Percentiles rank a stretch among this genome's conserved stretches.
These are phyloP conservation scores for Papilio glaucus DNA, from an alignment of 1,140 invertebrate genomes.

Conservation along the genomic window DNA sequence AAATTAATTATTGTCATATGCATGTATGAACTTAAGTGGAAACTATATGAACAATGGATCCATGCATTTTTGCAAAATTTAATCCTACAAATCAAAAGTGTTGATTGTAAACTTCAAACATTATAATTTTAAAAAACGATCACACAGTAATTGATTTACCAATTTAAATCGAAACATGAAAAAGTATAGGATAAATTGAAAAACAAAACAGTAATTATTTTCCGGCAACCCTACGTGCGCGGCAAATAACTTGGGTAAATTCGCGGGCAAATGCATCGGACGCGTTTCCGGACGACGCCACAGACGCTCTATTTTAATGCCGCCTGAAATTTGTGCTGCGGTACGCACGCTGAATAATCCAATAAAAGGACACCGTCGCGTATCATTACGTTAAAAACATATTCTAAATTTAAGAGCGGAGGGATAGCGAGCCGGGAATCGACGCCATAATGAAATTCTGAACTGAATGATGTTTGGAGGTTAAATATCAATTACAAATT, in stretches of 20 bases:
- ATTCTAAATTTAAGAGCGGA: constrained; percentile 19
- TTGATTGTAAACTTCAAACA: no score
- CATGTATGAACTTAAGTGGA: no score
- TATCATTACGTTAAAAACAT: constrained; percentile 32
- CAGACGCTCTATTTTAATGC: constrained; percentile 42
- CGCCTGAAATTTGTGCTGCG: constrained; percentile 39
- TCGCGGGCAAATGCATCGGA: constrained; percentile 54
- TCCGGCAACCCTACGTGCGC: neutral
- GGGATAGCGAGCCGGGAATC: neutral
- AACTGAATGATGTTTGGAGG: neutral
- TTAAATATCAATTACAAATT: no score
- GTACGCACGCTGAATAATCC: constrained; percentile 28
- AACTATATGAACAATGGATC: no score
- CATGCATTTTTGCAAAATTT: no score
- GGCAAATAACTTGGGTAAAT: constrained; percentile 56
- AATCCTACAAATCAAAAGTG: no score
- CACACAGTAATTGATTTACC: neutral
- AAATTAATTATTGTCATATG: neutral
- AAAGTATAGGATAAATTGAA: neutral
- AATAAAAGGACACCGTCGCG: constrained; percentile 24
- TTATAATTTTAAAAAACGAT: no score
- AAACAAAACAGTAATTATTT: neutral
- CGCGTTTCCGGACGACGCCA: constrained; percentile 44
- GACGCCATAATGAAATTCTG: neutral
- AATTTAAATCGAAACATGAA: neutral